Evolutionary conservation across 2,797 vertebrate species (phyloP).

Genomic region (Otolemur crassicaudatus): DNA sequence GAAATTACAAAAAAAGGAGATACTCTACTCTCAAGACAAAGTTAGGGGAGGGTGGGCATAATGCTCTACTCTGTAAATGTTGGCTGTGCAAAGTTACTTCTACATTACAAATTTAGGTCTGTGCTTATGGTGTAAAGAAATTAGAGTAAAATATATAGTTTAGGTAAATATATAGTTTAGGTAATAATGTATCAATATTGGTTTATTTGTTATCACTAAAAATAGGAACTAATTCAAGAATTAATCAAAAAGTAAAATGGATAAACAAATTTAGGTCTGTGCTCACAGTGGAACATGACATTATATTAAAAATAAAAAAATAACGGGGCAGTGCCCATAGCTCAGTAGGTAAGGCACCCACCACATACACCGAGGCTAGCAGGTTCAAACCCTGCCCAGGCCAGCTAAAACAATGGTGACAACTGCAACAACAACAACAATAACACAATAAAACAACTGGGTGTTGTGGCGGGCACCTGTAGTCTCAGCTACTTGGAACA

Average conservation of each 20-base stretch:
- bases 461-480: no score
- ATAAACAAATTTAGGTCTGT: neutral
- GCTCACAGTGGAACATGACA: neutral
- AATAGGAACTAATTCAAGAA: neutral
- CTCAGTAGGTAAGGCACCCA: no score
- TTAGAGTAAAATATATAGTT: neutral
- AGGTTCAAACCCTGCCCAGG: no score
- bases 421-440: no score
- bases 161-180: no score
- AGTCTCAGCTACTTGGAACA: no score
- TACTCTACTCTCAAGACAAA: neutral
- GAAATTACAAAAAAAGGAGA: neutral
- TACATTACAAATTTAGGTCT: no score
- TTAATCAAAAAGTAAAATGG: neutral
- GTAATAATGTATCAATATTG: neutral
- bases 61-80: neutral
- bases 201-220: neutral
- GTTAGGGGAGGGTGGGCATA: no score
- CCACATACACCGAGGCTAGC: no score
- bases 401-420: no score
- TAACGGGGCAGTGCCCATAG: no score
- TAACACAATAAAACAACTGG: no score
- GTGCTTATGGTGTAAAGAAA: neutral
- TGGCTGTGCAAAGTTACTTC: neutral
- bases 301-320: neutral